These are phyloP conservation scores for Amphipoea oculea DNA, from an alignment of 2,888 invertebrate species.

Conservation along the genomic window DNA sequence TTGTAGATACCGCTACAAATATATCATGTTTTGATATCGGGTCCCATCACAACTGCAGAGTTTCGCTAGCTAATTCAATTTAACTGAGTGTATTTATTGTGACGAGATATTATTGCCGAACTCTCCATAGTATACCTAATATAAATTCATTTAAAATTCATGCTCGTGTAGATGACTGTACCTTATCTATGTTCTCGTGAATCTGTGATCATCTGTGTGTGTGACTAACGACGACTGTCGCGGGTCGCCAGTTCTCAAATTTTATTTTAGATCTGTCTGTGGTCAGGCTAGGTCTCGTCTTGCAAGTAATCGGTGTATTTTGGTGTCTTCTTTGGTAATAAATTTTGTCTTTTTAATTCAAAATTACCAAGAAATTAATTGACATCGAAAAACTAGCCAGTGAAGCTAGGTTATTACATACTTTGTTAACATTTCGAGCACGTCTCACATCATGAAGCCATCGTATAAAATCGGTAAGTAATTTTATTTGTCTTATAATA, in stretches of 20 bases:
- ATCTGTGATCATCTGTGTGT: slow-evolving; percentile 9
- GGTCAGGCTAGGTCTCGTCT: slow-evolving; percentile 27
- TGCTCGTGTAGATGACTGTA: slow-evolving; percentile 1
- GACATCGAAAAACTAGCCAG: background rate
- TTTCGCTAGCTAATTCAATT: background rate
- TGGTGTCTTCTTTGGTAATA: slow-evolving; percentile 10
- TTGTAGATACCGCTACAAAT: too few species aligned
- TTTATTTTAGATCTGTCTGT: slow-evolving; percentile 29
- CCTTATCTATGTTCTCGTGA: background rate
- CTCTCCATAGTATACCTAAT: background rate
- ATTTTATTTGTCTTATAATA: background rate
- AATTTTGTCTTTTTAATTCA: slow-evolving; percentile 2
- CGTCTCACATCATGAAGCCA: slow-evolving; percentile 81
- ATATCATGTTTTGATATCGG: background rate
- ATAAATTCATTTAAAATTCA: background rate
- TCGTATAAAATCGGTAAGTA: slow-evolving; percentile 87
- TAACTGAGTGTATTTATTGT: background rate
- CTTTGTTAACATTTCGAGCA: slow-evolving; percentile 1
- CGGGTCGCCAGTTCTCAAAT: background rate
- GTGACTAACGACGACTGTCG: background rate
- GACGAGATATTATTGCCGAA: background rate
- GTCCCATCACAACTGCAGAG: background rate
- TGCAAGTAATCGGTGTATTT: slow-evolving; percentile 6
- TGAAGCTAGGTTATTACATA: slow-evolving; percentile 1
- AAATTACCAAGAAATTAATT: background rate